phyloP scores from a whole-genome alignment of 2,113 vertebrate genomes.

The Cyanistes caeruleus region DNA sequence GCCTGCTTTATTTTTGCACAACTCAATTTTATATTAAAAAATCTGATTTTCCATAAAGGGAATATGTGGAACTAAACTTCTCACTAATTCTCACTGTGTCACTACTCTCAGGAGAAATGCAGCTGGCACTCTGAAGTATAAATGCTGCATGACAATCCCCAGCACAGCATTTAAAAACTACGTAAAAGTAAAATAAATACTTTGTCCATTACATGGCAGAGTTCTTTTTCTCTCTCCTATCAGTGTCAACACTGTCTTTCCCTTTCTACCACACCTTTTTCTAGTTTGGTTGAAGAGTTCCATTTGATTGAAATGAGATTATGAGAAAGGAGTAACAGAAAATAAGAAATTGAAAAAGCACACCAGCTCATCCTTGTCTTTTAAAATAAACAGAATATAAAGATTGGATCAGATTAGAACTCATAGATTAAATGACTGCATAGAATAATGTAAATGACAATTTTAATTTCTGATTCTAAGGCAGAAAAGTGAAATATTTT shows the following conservation, averaged over 20 bases:
- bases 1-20: not conserved
- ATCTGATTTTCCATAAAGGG: not conserved
- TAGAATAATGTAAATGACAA: not conserved
- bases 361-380: not conserved
- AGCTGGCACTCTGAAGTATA: not conserved
- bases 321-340: not conserved
- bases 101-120: not conserved
- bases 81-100: not conserved
- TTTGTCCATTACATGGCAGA: not conserved
- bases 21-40: not conserved
- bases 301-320: not conserved
- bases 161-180: not conserved
- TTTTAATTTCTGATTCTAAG: not conserved
- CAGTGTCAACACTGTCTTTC: not conserved
- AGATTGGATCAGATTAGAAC: not conserved
- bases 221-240: not conserved
- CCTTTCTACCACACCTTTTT: not conserved
- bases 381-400: not conserved
- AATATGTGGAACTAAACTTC: not conserved
- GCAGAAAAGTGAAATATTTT: not conserved
- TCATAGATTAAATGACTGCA: not conserved
- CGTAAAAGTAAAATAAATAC: not conserved
- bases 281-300: not conserved
- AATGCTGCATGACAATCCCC: not conserved
- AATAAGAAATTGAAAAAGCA: not conserved